Conservation (phyloP, 1,140 invertebrate species). For the Scaptomyza hsui region DNA sequence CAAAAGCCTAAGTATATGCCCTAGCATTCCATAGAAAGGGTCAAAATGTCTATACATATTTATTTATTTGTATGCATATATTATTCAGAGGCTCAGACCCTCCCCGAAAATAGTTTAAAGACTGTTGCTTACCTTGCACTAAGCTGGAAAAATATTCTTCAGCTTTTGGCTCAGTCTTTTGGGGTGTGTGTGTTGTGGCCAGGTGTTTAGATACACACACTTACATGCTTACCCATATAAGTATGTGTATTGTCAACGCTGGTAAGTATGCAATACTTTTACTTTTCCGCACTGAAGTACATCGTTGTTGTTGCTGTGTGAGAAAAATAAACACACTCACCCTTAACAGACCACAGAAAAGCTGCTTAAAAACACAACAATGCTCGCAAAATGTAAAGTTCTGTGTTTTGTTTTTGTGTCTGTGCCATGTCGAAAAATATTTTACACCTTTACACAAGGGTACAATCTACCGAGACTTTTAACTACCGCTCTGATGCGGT, state of each 20-base stretch:
- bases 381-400: slow-evolving; percentile 48
- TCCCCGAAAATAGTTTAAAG: slow-evolving; percentile 24
- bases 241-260: slow-evolving; percentile 28
- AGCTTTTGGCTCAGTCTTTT: slow-evolving; percentile 19
- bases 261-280: slow-evolving; percentile 74
- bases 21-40: background rate
- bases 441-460: slow-evolving; percentile 71
- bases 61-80: background rate
- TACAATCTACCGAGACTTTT: slow-evolving; percentile 54
- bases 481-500: slow-evolving; percentile 49
- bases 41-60: slow-evolving; percentile 35
- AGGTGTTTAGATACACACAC: slow-evolving; percentile 19
- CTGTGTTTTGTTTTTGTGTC: slow-evolving; percentile 43
- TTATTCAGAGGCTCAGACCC: background rate
- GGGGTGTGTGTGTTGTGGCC: slow-evolving; percentile 16
- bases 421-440: slow-evolving; percentile 60
- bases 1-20: slow-evolving; percentile 49
- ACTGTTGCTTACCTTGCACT: slow-evolving; percentile 53
- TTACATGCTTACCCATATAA: background rate
- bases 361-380: slow-evolving; percentile 73
- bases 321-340: slow-evolving; percentile 40
- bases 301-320: background rate
- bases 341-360: slow-evolving; percentile 51
- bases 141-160: slow-evolving; percentile 49
- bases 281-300: slow-evolving; percentile 30